Conservation (phyloP, 2,888 invertebrate genomes). For the Rapana venosa region DNA sequence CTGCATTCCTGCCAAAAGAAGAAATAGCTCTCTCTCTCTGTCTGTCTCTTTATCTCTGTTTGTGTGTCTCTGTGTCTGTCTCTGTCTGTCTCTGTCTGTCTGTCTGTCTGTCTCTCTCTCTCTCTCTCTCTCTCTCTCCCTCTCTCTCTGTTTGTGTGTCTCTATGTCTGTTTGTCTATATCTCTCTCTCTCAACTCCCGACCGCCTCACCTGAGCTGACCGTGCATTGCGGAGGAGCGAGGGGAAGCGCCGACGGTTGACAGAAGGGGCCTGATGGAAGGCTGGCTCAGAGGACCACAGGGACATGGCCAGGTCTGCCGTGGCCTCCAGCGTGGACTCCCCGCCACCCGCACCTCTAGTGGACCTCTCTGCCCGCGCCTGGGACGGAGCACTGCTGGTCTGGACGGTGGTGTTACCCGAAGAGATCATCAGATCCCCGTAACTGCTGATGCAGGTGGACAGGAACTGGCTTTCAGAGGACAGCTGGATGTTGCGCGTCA, state of each 20-base stretch:
- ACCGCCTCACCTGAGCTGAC: conserved; percentile 43
- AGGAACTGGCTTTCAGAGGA: conserved; percentile 69
- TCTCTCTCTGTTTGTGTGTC: too few species aligned
- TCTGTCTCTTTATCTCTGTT: too few species aligned
- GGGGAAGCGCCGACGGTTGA: conserved; percentile 17
- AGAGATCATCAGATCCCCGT: conserved; percentile 64
- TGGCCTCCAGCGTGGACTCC: conserved; percentile 17
- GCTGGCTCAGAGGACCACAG: not conserved
- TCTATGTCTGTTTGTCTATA: too few species aligned
- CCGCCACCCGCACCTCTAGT: not conserved
- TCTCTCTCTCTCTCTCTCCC: too few species aligned
- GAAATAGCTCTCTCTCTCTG: too few species aligned
- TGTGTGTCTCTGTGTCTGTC: too few species aligned
- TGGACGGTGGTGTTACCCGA: conserved; percentile 13
- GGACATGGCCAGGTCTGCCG: conserved; percentile 32
- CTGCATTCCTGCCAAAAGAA: too few species aligned
- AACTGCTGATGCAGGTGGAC: conserved; percentile 66
- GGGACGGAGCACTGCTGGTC: not conserved
- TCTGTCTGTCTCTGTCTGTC: too few species aligned
- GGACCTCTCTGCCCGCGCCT: not conserved
- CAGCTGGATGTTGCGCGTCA: conserved; percentile 81
- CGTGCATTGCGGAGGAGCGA: conserved; percentile 34
- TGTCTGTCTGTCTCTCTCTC: too few species aligned
- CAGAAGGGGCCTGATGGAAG: conserved; percentile 30
- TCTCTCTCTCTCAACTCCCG: too few species aligned